These are phyloP conservation scores for Euura lappo DNA, from an alignment of 1,140 invertebrate species.

Conservation along the genomic window DNA sequence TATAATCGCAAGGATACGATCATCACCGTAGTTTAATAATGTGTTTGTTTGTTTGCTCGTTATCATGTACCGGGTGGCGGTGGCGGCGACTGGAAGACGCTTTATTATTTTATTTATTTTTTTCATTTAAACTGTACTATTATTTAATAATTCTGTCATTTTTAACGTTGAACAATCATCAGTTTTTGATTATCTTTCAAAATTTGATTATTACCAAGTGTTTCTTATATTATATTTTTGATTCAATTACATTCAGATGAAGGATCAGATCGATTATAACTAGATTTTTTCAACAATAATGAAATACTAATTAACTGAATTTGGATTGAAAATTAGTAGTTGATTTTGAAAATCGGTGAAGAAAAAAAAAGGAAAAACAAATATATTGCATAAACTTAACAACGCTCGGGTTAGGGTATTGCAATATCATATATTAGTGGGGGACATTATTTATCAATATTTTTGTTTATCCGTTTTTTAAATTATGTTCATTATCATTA, in stretches of 20 bases:
- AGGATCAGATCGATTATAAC: too few species aligned
- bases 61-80: background rate
- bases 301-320: too few species aligned
- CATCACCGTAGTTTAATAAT: background rate
- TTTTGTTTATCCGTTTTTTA: too few species aligned
- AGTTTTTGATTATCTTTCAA: too few species aligned
- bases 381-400: slow-evolving; percentile 1
- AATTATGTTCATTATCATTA: too few species aligned
- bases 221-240: background rate
- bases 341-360: background rate
- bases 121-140: background rate
- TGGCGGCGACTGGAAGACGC: slow-evolving; percentile 9
- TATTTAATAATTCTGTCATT: slow-evolving; percentile 3
- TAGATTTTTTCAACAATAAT: too few species aligned
- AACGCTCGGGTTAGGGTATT: background rate
- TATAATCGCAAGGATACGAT: background rate
- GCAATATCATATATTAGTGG: background rate
- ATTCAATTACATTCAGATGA: background rate
- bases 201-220: too few species aligned
- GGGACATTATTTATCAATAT: too few species aligned
- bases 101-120: background rate
- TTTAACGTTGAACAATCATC: background rate
- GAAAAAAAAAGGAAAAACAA: background rate
- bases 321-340: too few species aligned
- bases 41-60: background rate